Base-by-base conservation (phyloP, 2,888 invertebrate species). In the Podabrus alpinus region DNA sequence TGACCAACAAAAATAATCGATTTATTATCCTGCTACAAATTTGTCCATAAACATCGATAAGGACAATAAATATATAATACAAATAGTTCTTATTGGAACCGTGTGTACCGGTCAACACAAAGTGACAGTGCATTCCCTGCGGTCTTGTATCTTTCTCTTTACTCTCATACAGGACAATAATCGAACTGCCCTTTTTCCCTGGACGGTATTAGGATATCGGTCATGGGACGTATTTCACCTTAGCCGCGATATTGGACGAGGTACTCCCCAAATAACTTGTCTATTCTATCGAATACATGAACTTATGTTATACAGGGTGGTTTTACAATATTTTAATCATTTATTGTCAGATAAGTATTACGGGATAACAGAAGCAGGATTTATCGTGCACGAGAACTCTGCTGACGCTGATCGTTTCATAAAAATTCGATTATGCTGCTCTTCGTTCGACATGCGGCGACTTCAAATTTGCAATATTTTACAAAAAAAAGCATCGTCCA, bases 61-160 rank as follows among this genome's bases (percentile, higher is more conserved):
- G 29, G 62, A 62, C 71, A 71, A 78, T 79, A 77, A 78, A 79
- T 79, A 77, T 79, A 77, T 79, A 79, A 76, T 78, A 77, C 77
- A 78, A 78, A 77, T 77, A 74, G 77, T 78, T 78, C 77, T 77
- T 75, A 70, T 73, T 75, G 75, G 75, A 72, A 75, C 24, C 75
- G 72, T 64, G 72, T 75, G 72, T 73, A 73, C 72, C 79, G 80
- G 80, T 80, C 79, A 79, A 80, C 80, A 79, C 77, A 80, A 82
- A 81, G 79, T 81, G 82, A 82, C 81, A 80, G 73, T 74, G 72
- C 70, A 72, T 73, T 81, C 82, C 80, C 82, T 60, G 72, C 71
- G 80, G 82, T 79, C 80, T 79, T 81, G 80, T 82, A 82, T 81
- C 81, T 82, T 80, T 81, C 80, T 81, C 81, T 81, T 81, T 82